Conservation (phyloP, 2,113 vertebrate genomes). For the Gobio gobio region DNA sequence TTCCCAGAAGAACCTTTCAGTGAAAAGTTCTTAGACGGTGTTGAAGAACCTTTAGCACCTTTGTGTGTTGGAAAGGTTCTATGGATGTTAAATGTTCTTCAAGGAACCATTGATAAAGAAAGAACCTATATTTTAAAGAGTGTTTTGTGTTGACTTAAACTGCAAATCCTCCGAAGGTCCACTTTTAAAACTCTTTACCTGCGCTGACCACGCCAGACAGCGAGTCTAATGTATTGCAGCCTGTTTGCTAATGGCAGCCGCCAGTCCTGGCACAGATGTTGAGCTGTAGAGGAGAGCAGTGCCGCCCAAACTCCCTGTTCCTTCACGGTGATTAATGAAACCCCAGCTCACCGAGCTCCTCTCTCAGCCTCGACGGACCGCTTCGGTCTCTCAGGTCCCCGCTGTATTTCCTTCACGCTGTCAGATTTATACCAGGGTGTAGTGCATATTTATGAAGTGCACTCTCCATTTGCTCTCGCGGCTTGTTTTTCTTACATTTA, state of each 20-base stretch:
- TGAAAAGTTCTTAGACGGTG: neutral
- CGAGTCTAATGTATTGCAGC: conserved; percentile 32
- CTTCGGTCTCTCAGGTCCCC: conserved; percentile 44
- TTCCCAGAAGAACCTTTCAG: neutral
- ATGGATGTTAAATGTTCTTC: neutral
- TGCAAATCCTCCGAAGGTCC: neutral
- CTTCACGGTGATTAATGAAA: conserved; percentile 58
- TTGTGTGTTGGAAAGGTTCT: neutral
- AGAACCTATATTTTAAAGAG: neutral
- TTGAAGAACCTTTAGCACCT: neutral
- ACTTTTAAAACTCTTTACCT: conserved; percentile 26
- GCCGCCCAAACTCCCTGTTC: conserved; percentile 49
- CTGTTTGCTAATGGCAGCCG: conserved; percentile 49
- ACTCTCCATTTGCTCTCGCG: conserved; percentile 41
- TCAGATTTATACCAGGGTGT: conserved; percentile 48
- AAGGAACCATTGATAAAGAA: neutral
- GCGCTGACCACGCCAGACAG: conserved; percentile 41
- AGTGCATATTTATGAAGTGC: conserved; percentile 55
- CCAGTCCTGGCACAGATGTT: conserved; percentile 57
- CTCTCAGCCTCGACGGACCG: conserved; percentile 47
- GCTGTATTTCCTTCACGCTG: conserved; percentile 50
- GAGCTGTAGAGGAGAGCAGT: conserved; percentile 42
- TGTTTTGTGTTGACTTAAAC: neutral
- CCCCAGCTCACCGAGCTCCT: conserved; percentile 47
- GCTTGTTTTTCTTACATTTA: conserved; percentile 50